Base-by-base conservation (phyloP, 2,888 invertebrate genomes). In the Alitta virens region DNA sequence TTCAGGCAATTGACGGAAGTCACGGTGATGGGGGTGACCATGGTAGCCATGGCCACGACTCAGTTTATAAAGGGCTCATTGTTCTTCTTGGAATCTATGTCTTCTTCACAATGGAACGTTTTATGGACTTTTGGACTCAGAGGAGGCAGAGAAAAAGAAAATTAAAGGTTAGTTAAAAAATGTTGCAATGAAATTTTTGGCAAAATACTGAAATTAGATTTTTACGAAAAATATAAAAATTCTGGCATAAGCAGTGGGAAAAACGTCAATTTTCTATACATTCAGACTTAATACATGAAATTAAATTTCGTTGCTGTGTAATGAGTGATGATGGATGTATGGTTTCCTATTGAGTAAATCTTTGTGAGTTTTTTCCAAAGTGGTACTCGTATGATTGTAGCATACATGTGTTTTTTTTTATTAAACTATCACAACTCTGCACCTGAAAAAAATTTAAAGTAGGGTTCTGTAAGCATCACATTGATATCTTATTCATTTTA, bases 81-180 rank as follows among this genome's bases (percentile, higher is more conserved):
- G 91, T 91, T 0, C 88, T 92, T 81, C 75, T 87, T 59, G 94
- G 94, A 0, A 87, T 96, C 2, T 89, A 92, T 7, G 87, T 93
- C 82, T 95, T 95, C 84, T 94, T 94, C 79, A 87, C 92, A 69
- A 91, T 90, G 5, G 95, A 96, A 78, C 90, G 78, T 49, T 49
- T 78, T 24, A 71, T 82, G 56, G 76, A 75, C 18, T 75, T 79
- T n/a, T 56, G 77, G 26, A 75, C 75, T 12, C 7, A 43, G 25
- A 49, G 12, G 51, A 62, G 25, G 50, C 54, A 46, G 7, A 46
- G 21, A 16, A 46, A 21, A 21, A 46, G 46, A 46, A 46, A 46
- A 46, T 12, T 18, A n/a, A 21, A 18, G 21, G 46, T n/a, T 12
- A 12, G 16, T 40, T 40, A 16, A 12, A 40, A 40, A 12, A 40